Base-by-base conservation (phyloP, 1,140 invertebrate species). In the Cylas formicarius region DNA sequence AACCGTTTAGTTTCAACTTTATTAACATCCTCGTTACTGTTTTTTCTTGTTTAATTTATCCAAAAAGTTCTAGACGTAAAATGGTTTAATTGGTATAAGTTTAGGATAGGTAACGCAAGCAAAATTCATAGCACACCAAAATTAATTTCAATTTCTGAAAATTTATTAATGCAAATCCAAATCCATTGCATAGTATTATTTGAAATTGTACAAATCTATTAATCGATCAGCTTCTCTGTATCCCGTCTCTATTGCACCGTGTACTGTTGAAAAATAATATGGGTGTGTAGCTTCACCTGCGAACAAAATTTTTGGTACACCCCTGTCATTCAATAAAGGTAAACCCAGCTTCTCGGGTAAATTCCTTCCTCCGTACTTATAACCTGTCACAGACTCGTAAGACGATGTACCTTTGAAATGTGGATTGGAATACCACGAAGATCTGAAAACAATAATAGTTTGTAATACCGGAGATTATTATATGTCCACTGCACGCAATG, bases 201-300 rank as follows among this genome's bases (percentile, higher is more conserved):
- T n/a, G n/a, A n/a, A n/a, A 26, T 29, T 41, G 32, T 50, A 50
- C 4, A 39, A 22, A 4, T 46, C 8, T 20, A 52, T 47, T 29
- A 75, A 50, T 56, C 78, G 71, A 26, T 85, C 72, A 5, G 86
- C 86, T 65, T 90, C 86, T 44, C 84, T 72, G 66, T 78, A 82
- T 0, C 86, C 87, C 19, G 76, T 74, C 64, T 85, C 80, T 2
- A 88, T 67, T 1, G 87, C 88, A 17, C 87, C 87, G 61, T 92
- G 87, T 2, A 86, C 86, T 1, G 84, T 85, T 6, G 80, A 81
- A 58, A 78, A 86, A 57, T 73, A 76, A 51, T 77, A 67, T 20
- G 74, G 65, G 45, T 80, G 75, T 0, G 82, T 80, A 0, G 81
- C 80, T 65, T 86, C 83, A 0, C 82, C 83, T 14, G 78, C 82